Base-by-base conservation (phyloP, 2,888 invertebrate genomes). In the Formica aserva region DNA sequence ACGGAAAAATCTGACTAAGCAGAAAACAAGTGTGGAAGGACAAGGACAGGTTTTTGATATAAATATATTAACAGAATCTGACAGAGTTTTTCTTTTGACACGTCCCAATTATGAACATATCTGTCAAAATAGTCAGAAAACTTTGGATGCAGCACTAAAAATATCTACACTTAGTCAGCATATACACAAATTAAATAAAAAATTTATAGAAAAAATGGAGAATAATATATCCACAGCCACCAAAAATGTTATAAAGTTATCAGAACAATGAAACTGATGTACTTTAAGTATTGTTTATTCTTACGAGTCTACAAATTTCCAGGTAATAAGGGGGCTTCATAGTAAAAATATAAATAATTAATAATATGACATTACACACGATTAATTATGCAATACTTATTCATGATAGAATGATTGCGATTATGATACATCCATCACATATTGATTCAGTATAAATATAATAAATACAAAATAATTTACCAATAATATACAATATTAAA, bases 31-130 rank as follows among this genome's bases (percentile, higher is more conserved):
- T 62, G 13, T 80, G 32, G 84, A 88, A 32, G 38, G 18, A 1
- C 63, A 81, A n/a, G 90, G 87, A 13, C 88, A 90, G 22, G 63
- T 84, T 60, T 26, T 91, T 0, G 91, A 94, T 86, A 22, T 91
- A 11, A 86, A 77, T 75, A 6, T 88, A 26, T 69, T 94, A 3
- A 77, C 88, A 3, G 91, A 92, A 3, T 80, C 83, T 0, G 90
- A 93, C 26, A 90, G 82, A 84, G 74, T 80, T 5, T 94, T 93
- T 69, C 6, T 94, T 4, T 41, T 52, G 3, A 76, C 85, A 1
- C 81, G 85, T 4, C 93, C 92, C 9, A 88, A 92, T 72, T 93
- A 92, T 69, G 85, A 89, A 75, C 63, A 87, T 0, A 90, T 93
- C 13, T 85, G 78, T 35, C 86, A 83, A 52, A 89, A 89, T 15